Percentiles rank a stretch among this genome's conserved stretches.
phyloP scores from a whole-genome alignment of 2,113 vertebrate species.

The Sterna hirundo region DNA sequence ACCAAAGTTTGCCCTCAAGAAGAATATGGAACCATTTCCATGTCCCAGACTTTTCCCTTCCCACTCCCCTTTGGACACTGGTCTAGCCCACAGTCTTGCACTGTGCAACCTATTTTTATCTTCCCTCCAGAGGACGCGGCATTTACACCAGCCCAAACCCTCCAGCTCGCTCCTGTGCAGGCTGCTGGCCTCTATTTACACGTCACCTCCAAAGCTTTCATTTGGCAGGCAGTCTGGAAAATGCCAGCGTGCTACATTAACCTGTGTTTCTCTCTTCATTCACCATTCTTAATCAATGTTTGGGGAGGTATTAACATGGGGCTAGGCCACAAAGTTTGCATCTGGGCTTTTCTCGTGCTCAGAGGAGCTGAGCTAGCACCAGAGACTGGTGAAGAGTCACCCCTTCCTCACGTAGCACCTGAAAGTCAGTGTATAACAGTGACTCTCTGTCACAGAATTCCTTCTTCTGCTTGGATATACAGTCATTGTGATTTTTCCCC shows the following conservation, averaged over 20 bases:
- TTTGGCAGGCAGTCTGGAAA: slow-evolving; percentile 33
- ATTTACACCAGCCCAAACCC: not conserved
- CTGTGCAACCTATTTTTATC: not conserved
- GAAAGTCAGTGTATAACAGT: not conserved
- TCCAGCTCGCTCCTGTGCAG: not conserved
- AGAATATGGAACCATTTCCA: not conserved
- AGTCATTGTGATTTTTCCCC: not conserved
- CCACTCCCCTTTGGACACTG: not conserved
- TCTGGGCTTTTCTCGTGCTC: not conserved
- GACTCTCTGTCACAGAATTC: not conserved
- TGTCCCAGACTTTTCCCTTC: not conserved
- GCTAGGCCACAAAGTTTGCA: slow-evolving; percentile 28
- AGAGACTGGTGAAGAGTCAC: not conserved
- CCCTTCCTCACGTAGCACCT: not conserved
- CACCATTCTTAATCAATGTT: slow-evolving; percentile 15
- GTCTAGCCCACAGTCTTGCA: not conserved
- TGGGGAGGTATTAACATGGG: not conserved
- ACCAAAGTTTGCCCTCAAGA: not conserved
- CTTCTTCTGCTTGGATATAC: not conserved
- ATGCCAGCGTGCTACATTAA: not conserved
- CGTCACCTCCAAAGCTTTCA: not conserved
- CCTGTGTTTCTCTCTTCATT: slow-evolving; percentile 3
- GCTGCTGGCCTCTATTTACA: not conserved
- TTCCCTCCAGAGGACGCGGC: not conserved
- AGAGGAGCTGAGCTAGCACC: not conserved